These are phyloP conservation scores for Epinotia nisella DNA, from an alignment of 2,888 invertebrate genomes.

Conservation along the genomic window DNA sequence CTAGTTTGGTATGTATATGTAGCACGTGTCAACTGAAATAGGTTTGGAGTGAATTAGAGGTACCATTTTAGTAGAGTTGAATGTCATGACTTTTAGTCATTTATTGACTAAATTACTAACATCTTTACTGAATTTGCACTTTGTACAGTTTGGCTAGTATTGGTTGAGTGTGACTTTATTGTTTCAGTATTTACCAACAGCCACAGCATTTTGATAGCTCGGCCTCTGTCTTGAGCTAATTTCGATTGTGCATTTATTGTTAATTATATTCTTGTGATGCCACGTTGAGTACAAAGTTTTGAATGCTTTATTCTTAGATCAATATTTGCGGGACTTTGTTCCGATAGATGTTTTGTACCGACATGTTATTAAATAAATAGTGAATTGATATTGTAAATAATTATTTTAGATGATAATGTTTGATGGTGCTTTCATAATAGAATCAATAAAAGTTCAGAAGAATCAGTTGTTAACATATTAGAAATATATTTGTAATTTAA, in stretches of 20 bases:
- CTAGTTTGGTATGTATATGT: background rate
- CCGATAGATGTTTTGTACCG: constrained; percentile 44
- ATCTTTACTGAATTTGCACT: constrained; percentile 4
- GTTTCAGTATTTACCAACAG: constrained; percentile 33
- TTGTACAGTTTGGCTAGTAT: constrained; percentile 3
- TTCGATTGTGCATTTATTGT: constrained; percentile 58
- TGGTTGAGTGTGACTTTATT: constrained; percentile 34
- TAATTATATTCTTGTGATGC: constrained; percentile 56
- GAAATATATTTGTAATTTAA: constrained; percentile 7
- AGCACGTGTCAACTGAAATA: background rate
- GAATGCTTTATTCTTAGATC: constrained; percentile 50
- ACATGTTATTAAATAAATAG: constrained; percentile 10
- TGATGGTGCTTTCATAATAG: constrained; percentile 31
- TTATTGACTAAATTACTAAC: background rate
- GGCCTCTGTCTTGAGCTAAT: constrained; percentile 49
- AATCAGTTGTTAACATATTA: too few species aligned
- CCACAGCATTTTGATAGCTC: constrained; percentile 44
- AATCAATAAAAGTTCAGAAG: too few species aligned
- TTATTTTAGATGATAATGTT: constrained; percentile 43
- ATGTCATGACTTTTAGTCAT: background rate
- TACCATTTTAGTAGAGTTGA: background rate
- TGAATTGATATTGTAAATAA: constrained; percentile 43
- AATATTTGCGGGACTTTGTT: constrained; percentile 66
- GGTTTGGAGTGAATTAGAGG: background rate
- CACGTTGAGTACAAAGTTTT: constrained; percentile 72